A percentile compares a stretch with the other conserved stretches of the same genome.
phyloP scores from a whole-genome alignment of 2,888 invertebrate genomes.

The Gnatocerus cornutus region DNA sequence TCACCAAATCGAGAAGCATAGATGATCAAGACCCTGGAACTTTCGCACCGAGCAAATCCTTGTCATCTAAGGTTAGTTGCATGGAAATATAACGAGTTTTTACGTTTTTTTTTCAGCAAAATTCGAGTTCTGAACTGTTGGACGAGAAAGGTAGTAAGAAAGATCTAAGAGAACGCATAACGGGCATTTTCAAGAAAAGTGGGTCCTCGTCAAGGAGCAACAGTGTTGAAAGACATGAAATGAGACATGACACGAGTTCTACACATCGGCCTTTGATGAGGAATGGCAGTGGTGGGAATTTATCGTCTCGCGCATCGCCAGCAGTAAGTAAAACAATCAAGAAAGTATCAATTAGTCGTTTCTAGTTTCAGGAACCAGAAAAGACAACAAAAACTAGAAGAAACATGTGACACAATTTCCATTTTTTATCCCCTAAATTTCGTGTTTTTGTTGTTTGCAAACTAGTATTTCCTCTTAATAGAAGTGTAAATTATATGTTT shows the following conservation, averaged over 20 bases:
- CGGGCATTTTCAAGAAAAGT: constrained; percentile 87
- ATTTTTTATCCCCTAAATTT: constrained; percentile 53
- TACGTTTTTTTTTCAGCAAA: constrained; percentile 71
- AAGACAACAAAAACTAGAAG: constrained; percentile 54
- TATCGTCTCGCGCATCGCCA: constrained; percentile 62
- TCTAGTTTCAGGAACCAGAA: constrained; percentile 55
- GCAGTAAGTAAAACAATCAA: constrained; percentile 33
- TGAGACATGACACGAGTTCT: constrained; percentile 67
- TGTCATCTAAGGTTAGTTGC: constrained; percentile 73
- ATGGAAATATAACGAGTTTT: neutral
- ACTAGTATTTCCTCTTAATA: constrained; percentile 41
- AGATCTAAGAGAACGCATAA: constrained; percentile 85
- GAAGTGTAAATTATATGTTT: constrained; percentile 47
- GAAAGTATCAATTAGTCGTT: constrained; percentile 13
- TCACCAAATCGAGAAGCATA: constrained; percentile 89
- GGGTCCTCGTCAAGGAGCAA: constrained; percentile 79
- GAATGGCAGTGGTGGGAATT: constrained; percentile 74
- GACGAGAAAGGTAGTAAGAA: constrained; percentile 80
- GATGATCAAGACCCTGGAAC: constrained; percentile 76
- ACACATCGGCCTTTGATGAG: constrained; percentile 74
- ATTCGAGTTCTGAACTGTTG: constrained; percentile 83
- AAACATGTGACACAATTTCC: constrained; percentile 51
- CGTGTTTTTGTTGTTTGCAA: constrained; percentile 47
- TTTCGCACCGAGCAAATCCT: constrained; percentile 64
- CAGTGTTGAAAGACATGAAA: constrained; percentile 72